These are phyloP conservation scores for Tachysurus vachellii DNA, from an alignment of 2,113 vertebrate genomes.

Conservation along the genomic window DNA sequence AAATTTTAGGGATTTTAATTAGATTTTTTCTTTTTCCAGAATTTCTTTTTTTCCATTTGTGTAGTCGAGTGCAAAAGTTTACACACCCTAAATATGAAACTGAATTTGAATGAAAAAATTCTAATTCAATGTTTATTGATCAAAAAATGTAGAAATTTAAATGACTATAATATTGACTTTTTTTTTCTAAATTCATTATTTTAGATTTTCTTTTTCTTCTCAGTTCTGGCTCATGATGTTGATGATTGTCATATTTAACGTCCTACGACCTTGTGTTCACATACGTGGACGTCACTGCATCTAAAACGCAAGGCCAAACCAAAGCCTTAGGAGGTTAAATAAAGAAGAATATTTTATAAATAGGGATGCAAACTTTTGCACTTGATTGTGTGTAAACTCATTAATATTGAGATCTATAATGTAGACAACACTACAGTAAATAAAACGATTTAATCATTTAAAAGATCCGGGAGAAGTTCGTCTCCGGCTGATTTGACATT, in stretches of 20 bases:
- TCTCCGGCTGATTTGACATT: not conserved
- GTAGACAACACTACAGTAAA: not conserved
- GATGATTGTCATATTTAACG: not conserved
- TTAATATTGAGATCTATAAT: no score
- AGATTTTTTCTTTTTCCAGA: not conserved
- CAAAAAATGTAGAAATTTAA: not conserved
- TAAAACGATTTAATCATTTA: not conserved
- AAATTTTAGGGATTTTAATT: not conserved
- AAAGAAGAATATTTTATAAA: not conserved
- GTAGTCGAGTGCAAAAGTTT: not conserved
- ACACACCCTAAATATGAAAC: not conserved
- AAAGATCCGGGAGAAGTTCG: not conserved
- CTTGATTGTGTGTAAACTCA: not conserved
- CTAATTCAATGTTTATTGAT: not conserved
- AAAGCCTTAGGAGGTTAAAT: no score
- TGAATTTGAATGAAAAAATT: not conserved
- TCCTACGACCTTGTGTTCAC: no score
- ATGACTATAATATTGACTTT: not conserved
- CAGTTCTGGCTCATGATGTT: not conserved
- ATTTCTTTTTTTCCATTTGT: not conserved
- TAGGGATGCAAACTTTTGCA: constrained; percentile 1
- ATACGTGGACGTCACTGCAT: no score
- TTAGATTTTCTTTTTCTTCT: not conserved
- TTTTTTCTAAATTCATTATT: not conserved
- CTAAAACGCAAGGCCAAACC: no score